phyloP scores from a whole-genome alignment of 23 tunicate genomes.

The Phallusia fumigata region DNA sequence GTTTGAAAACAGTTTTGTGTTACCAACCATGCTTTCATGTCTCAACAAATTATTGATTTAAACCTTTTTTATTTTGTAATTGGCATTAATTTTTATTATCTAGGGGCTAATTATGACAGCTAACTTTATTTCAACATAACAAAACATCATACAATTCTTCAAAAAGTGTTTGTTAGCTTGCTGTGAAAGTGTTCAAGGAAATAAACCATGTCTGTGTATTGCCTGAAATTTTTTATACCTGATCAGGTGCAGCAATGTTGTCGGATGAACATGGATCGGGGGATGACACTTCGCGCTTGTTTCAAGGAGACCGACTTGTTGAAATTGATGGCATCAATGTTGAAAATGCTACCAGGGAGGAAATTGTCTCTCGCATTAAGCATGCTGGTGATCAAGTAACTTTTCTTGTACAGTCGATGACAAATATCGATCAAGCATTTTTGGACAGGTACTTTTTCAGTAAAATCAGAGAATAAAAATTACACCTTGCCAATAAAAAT shows the following conservation, averaged over 20 bases:
- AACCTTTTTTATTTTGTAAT: too few species aligned
- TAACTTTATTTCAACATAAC: too few species aligned
- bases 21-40: too few species aligned
- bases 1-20: background rate
- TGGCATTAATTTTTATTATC: too few species aligned
- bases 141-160: too few species aligned
- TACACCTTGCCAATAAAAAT: background rate
- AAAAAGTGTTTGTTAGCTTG: too few species aligned
- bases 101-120: too few species aligned
- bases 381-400: constrained; percentile 68
- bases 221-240: too few species aligned
- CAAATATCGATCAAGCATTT: background rate
- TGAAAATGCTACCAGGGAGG: constrained; percentile 73
- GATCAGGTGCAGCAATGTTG: constrained; percentile 54
- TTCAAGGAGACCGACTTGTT: constrained; percentile 76
- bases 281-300: constrained; percentile 38
- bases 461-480: too few species aligned
- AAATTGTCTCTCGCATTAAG: constrained; percentile 67
- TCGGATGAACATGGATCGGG: constrained; percentile 14
- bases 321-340: constrained; percentile 87
- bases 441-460: constrained; percentile 6
- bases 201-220: too few species aligned
- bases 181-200: too few species aligned
- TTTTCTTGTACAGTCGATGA: constrained; percentile 67
- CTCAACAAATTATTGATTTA: too few species aligned